Conservation (phyloP, 1,140 invertebrate species). For the Globodera ellingtonae region DNA sequence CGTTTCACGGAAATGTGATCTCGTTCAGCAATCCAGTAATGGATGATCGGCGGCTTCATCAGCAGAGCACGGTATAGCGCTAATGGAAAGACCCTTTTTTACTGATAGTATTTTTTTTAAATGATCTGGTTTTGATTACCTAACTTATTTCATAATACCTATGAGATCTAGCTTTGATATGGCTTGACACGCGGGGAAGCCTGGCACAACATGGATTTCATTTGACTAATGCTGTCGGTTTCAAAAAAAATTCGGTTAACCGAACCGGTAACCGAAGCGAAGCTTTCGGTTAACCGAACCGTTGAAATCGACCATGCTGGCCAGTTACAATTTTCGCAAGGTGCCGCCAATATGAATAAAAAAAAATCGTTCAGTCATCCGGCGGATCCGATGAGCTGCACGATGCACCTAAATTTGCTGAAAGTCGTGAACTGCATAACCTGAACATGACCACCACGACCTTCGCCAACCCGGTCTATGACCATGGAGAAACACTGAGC, state of each 20-base stretch:
- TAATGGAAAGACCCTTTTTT: constrained; percentile 2
- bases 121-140: neutral
- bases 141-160: too few relatives aligned
- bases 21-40: constrained; percentile 64
- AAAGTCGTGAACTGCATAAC: constrained; percentile 10
- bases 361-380: constrained; percentile 31
- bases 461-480: constrained; percentile 64
- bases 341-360: constrained; percentile 16
- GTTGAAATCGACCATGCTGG: too few relatives aligned
- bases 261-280: too few relatives aligned
- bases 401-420: constrained; percentile 12
- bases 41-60: constrained; percentile 35
- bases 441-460: constrained; percentile 53
- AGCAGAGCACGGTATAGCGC: constrained; percentile 31
- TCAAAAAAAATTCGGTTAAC: neutral
- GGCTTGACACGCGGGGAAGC: neutral
- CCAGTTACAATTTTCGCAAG: neutral
- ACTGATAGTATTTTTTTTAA: constrained; percentile 8
- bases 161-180: too few relatives aligned
- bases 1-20: constrained; percentile 64
- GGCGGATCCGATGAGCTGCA: constrained; percentile 35
- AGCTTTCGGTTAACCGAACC: too few relatives aligned
- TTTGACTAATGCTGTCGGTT: too few relatives aligned
- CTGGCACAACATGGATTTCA: constrained; percentile 17
- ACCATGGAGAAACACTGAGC: constrained; percentile 25